Conservation (phyloP, 2,888 invertebrate species). For the Latheticus oryzae region DNA sequence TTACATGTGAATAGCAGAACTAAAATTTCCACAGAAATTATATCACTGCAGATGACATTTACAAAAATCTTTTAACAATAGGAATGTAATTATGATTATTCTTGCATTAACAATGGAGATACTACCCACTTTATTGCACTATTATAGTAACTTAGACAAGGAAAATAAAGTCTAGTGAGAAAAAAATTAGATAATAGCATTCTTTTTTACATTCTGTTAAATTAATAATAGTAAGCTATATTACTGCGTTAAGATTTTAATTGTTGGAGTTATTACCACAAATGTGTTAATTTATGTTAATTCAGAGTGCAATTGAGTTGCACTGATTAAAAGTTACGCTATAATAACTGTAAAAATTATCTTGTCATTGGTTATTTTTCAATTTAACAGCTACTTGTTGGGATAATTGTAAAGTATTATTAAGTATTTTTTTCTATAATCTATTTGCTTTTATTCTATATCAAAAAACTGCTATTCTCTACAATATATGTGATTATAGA, state of each 20-base stretch:
- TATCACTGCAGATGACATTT: slow-evolving; percentile 19
- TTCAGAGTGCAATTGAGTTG: slow-evolving; percentile 3
- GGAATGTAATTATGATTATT: slow-evolving; percentile 17
- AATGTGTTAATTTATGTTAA: background rate
- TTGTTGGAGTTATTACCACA: too few species aligned
- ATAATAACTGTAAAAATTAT: slow-evolving; percentile 6
- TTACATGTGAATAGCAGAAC: slow-evolving; percentile 11
- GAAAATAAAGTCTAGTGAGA: too few species aligned
- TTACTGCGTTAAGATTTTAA: too few species aligned
- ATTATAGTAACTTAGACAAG: slow-evolving; percentile 13
- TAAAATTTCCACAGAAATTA: slow-evolving; percentile 14
- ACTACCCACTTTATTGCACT: slow-evolving; percentile 13
- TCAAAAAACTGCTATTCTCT: too few species aligned
- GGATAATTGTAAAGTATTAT: too few species aligned
- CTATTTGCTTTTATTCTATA: too few species aligned
- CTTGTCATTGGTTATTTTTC: slow-evolving; percentile 5
- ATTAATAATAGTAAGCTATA: too few species aligned
- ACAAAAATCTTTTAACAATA: slow-evolving; percentile 17
- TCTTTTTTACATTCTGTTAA: too few species aligned
- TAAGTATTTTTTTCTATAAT: too few species aligned
- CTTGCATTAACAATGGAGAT: slow-evolving; percentile 13
- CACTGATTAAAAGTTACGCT: slow-evolving; percentile 12
- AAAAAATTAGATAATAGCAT: too few species aligned
- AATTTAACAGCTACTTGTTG: slow-evolving; percentile 10
- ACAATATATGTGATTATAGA: too few species aligned